These are phyloP conservation scores for Brachyopa scutellaris DNA, from an alignment of 2,888 invertebrate genomes.

Conservation along the genomic window DNA sequence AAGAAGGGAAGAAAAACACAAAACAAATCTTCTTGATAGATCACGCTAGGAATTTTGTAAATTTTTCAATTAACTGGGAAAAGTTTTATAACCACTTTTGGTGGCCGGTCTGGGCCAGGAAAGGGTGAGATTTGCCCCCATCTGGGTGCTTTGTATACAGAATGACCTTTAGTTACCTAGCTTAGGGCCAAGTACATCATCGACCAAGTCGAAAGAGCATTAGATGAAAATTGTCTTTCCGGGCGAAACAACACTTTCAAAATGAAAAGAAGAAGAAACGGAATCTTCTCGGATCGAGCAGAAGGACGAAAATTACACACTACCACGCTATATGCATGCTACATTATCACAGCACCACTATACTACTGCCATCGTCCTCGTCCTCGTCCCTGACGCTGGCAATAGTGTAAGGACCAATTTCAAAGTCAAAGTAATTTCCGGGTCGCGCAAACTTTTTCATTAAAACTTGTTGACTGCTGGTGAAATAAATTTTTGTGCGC, in stretches of 20 bases:
- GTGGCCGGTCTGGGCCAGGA: background rate
- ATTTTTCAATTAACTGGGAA: slow-evolving; percentile 66
- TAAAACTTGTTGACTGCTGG: slow-evolving; percentile 72
- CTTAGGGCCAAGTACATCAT: slow-evolving; percentile 58
- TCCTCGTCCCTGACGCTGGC: background rate
- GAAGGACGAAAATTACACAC: slow-evolving; percentile 37
- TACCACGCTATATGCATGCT: slow-evolving; percentile 24
- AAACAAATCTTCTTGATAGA: slow-evolving; percentile 42
- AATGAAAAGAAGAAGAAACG: background rate
- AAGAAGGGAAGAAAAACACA: background rate
- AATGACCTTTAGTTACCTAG: slow-evolving; percentile 55
- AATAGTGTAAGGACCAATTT: slow-evolving; percentile 65
- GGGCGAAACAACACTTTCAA: slow-evolving; percentile 56
- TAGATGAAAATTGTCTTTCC: slow-evolving; percentile 67
- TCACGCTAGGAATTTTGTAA: slow-evolving; percentile 60
- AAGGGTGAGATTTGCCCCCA: background rate
- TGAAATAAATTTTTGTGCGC: slow-evolving; percentile 49
- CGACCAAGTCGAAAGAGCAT: slow-evolving; percentile 46
- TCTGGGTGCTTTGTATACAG: slow-evolving; percentile 19
- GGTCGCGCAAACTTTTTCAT: slow-evolving; percentile 72
- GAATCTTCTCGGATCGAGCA: background rate
- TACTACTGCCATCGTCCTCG: background rate
- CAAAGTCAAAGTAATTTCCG: slow-evolving; percentile 72
- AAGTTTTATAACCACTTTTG: slow-evolving; percentile 45
- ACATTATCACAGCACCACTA: background rate